Conservation (phyloP, 2,888 invertebrate species). For the Drosophila cyrtoloma region DNA sequence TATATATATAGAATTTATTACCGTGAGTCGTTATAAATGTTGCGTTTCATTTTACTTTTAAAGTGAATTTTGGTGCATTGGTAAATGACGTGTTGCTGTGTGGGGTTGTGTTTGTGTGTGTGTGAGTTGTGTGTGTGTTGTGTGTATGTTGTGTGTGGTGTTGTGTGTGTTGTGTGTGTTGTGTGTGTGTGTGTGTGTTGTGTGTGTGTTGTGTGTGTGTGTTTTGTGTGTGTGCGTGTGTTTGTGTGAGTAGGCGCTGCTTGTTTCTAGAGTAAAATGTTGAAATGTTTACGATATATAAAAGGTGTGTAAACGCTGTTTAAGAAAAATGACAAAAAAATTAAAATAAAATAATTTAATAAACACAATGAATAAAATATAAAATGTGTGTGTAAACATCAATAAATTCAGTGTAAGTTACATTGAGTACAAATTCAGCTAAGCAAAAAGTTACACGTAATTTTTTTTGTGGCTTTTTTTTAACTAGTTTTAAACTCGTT, state of each 20-base stretch:
- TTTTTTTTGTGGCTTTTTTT: constrained; percentile 12
- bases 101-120: constrained; percentile 31
- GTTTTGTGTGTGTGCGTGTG: constrained; percentile 24
- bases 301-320: constrained; percentile 34
- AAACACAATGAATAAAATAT: constrained; percentile 44
- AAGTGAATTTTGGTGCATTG: constrained; percentile 51
- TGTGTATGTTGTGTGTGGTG: constrained; percentile 29
- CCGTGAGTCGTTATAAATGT: constrained; percentile 56
- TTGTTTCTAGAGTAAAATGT: constrained; percentile 65
- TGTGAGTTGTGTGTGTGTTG: constrained; percentile 7
- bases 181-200: constrained; percentile 12
- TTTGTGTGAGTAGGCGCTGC: constrained; percentile 67
- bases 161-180: constrained; percentile 26
- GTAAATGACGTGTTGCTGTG: constrained; percentile 25
- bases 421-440: constrained; percentile 55
- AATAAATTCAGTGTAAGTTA: constrained; percentile 50
- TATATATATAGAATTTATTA: constrained; percentile 46
- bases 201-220: constrained; percentile 33
- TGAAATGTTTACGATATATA: constrained; percentile 34
- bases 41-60: constrained; percentile 49
- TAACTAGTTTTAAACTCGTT: constrained; percentile 30
- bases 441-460: constrained; percentile 60
- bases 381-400: constrained; percentile 36
- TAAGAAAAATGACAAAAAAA: constrained; percentile 22
- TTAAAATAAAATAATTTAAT: constrained; percentile 31